Base-by-base conservation (phyloP, 2,797 vertebrate genomes). In the Sebastes itinus region DNA sequence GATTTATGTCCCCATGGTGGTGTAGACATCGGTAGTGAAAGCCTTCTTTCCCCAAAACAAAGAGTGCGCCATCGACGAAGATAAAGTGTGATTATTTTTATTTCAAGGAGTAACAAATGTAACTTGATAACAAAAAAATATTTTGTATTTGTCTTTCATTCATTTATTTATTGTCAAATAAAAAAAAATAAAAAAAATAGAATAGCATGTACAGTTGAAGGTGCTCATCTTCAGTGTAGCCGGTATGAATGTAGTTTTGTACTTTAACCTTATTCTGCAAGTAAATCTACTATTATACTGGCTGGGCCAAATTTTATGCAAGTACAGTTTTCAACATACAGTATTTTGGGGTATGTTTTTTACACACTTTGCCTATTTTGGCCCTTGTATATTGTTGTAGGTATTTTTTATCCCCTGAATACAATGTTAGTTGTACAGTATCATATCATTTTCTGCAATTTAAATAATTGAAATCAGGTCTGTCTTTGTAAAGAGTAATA, bases 31-130 rank as follows among this genome's bases (percentile, higher is more conserved):
- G 6, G 32, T 20, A 78, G 77, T 68, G 74, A 89, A 88, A 87
- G 82, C 60, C 61, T 91, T 72, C 32, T 89, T 49, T 92, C 90
- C 18, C 84, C 89, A 60, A 93, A 92, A 68, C 87, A 93, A 78
- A 90, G 90, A 88, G 78, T 92, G 28, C 85, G 87, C 5, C 87
- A 93, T 58, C 49, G 87, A 82, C 87, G 85, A 74, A 87, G 73
- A 90, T 92, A 20, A 87, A 14, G 5, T 63, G 5, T 56, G 0
- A 52, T 33, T 49, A 1, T 20, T 60, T 20, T 58, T 27, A 14
- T 12, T 35, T 76, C 27, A 56, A 72, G n/a, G 3, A 3, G 2
- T 61, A 20, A 42, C 4, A 77, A 69, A 35, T 74, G 7, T 25
- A 60, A 42, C 25, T 77, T 28, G 20, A 54, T 6, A 20, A 32